These are phyloP conservation scores for Papilio helenus DNA, from an alignment of 1,140 invertebrate species.

Conservation along the genomic window DNA sequence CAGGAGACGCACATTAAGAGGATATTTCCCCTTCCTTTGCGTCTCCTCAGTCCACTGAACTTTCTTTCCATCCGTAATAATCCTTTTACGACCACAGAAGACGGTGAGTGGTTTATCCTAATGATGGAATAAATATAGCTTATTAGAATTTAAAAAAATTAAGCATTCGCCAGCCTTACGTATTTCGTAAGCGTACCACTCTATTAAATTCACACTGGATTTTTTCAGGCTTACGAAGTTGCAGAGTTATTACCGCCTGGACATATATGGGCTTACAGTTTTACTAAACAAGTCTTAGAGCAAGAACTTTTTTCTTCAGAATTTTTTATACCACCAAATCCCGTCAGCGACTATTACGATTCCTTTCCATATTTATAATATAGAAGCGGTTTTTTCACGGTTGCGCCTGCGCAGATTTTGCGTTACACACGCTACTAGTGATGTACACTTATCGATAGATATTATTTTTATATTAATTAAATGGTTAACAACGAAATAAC, in stretches of 20 bases:
- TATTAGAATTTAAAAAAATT: background rate
- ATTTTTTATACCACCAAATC: constrained; percentile 18
- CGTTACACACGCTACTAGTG: constrained; percentile 41
- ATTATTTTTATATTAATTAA: background rate
- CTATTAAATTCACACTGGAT: background rate
- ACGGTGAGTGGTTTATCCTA: too few species aligned
- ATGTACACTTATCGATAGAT: constrained; percentile 24
- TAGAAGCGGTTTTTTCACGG: constrained; percentile 39
- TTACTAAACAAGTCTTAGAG: constrained; percentile 13
- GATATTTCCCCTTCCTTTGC: too few species aligned
- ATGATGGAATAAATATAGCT: background rate
- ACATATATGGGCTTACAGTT: constrained; percentile 16
- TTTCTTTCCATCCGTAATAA: too few species aligned
- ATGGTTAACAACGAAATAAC: too few species aligned
- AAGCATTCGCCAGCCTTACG: background rate
- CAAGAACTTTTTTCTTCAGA: constrained; percentile 24
- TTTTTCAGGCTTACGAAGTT: background rate
- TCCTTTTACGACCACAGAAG: too few species aligned
- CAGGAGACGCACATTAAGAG: too few species aligned
- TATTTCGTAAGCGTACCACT: constrained; percentile 11
- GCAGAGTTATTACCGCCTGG: background rate
- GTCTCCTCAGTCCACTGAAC: too few species aligned
- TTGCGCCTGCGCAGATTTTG: constrained; percentile 36
- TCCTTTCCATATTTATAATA: constrained; percentile 42
- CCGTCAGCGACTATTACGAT: constrained; percentile 38